Conservation (phyloP, 1,140 invertebrate genomes). For the Drosophila melanogaster region Release_6_plus_ISO1_MT NT_033777.3:7097001-7097500, state of each 20-base stretch:
- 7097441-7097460: slow-evolving; percentile 20
- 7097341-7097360: slow-evolving; percentile 43
- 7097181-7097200: slow-evolving; percentile 65
- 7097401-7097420: slow-evolving; percentile 41
- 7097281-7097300: slow-evolving; percentile 34
- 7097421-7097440: slow-evolving; percentile 36
- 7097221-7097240: slow-evolving; percentile 45
- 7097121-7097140: slow-evolving; percentile 75
- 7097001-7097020: slow-evolving; percentile 10
- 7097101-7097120: slow-evolving; percentile 54
- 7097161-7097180: slow-evolving; percentile 69
- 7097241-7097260: slow-evolving; percentile 63
- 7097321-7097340: slow-evolving; percentile 22
- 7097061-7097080: slow-evolving; percentile 64
- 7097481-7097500: slow-evolving; percentile 4
- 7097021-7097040: slow-evolving; percentile 9
- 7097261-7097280: slow-evolving; percentile 57
- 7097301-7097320: slow-evolving; percentile 35
- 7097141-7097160: slow-evolving; percentile 71
- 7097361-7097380: slow-evolving; percentile 52
- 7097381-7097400: slow-evolving; percentile 19
- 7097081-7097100: slow-evolving; percentile 52
- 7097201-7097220: slow-evolving; percentile 22
- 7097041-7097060: slow-evolving; percentile 19
- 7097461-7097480: neutral